Base-by-base conservation (phyloP, 2,888 invertebrate genomes). In the Thyatira batis region DNA sequence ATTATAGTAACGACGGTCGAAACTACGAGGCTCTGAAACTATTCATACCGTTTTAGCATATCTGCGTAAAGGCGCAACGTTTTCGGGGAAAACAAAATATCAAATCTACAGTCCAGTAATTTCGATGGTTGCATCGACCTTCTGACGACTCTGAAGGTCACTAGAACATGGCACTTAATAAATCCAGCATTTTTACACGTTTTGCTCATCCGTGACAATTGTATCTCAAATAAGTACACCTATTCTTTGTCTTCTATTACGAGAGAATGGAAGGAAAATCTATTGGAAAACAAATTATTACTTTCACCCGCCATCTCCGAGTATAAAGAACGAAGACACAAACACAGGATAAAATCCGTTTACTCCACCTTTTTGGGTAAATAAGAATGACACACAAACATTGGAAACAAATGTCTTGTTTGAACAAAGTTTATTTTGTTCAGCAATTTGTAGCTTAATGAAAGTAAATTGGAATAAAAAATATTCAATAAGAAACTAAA, bases 1-100 rank as follows among this genome's bases (percentile, higher is more conserved):
- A n/a, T n/a, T n/a, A n/a, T n/a, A n/a, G n/a, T 17, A 17, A 39
- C 8, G n/a, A 30, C n/a, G 5, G 45, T 1, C 23, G n/a, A 33
- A 20, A 33, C 33, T 44, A 20, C 56, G 49, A 44, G 48, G 50
- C 30, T 55, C 49, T 54, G 53, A 57, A 58, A 52, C 57, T 63
- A 66, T 65, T 66, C 57, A 55, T 64, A 57, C 61, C 57, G 69
- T 66, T 69, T 60, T 51, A 49, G 50, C 51, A 56, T 49, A 56
- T 49, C 59, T 44, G 58, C 21, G 52, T 63, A 63, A 63, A 62
- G 59, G 53, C 53, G 46, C 57, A 49, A 52, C 56, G 54, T 53
- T 57, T 63, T 56, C 51, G 56, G 49, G 44, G 46, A 58, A 50
- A 30, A 54, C 50, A 58, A 57, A 23, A 23, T 23, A 23, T 23